Percentiles rank a stretch among this genome's conserved stretches.
phyloP scores from a whole-genome alignment of 2,113 vertebrate species.

The Platysternon megacephalum region DNA sequence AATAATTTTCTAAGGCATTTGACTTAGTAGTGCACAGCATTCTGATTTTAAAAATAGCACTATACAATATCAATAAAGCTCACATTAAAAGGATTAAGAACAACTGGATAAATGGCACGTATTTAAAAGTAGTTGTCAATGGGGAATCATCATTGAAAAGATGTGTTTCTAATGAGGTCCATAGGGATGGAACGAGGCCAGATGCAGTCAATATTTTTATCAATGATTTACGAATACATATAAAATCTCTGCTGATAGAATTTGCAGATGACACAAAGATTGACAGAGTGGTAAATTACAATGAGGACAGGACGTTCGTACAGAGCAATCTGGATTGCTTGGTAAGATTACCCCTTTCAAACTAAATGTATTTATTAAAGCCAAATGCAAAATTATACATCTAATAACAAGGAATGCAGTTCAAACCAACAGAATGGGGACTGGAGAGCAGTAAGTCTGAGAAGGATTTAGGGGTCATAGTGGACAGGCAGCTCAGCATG shows the following conservation, averaged over 20 bases:
- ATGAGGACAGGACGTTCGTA: not conserved
- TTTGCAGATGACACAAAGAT: not conserved
- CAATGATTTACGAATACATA: not conserved
- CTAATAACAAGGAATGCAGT: not conserved
- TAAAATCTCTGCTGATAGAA: constrained; percentile 9
- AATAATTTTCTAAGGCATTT: not conserved
- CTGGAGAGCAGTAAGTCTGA: not conserved
- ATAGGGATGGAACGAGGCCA: not conserved
- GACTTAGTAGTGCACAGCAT: not conserved
- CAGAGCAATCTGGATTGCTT: not conserved
- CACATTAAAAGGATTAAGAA: not conserved
- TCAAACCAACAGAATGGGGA: not conserved
- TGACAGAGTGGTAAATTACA: not conserved
- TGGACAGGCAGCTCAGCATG: not conserved
- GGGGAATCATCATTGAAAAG: not conserved
- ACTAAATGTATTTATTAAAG: not conserved
- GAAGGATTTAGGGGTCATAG: not conserved
- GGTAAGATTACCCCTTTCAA: not conserved
- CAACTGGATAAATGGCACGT: not conserved
- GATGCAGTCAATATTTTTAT: not conserved
- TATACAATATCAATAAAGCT: not conserved
- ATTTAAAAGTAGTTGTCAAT: not conserved
- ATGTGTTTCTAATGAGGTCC: not conserved
- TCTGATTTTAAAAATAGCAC: not conserved
- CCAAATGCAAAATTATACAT: not conserved